These are phyloP conservation scores for Leptogaster cylindrica DNA, from an alignment of 2,888 invertebrate genomes.

Conservation along the genomic window DNA sequence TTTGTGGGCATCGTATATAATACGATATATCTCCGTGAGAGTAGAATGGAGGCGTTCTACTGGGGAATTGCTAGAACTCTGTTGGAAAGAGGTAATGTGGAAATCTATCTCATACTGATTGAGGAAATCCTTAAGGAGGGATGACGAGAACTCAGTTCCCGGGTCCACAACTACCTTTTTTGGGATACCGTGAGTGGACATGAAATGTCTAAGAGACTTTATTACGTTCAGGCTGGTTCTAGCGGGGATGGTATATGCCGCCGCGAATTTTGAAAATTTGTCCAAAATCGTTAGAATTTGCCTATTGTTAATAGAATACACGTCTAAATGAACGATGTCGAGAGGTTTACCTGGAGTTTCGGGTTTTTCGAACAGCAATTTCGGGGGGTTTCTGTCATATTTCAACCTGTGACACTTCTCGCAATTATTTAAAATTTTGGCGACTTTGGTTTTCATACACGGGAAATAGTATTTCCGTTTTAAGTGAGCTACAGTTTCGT, in stretches of 20 bases:
- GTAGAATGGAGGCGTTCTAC: conserved; percentile 47
- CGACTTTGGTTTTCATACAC: conserved; percentile 39
- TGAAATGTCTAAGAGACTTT: too few relatives aligned
- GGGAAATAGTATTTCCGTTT: conserved; percentile 38
- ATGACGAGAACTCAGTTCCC: too few relatives aligned
- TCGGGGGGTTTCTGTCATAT: too few relatives aligned
- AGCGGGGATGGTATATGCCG: neutral
- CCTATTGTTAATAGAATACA: neutral
- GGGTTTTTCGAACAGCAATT: too few relatives aligned
- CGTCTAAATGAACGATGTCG: too few relatives aligned
- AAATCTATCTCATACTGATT: too few relatives aligned
- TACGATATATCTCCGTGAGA: conserved; percentile 47
- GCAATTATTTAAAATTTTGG: conserved; percentile 39
- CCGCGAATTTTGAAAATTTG: neutral
- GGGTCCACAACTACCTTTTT: too few relatives aligned
- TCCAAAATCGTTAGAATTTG: neutral
- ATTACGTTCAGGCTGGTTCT: too few relatives aligned
- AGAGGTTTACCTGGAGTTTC: too few relatives aligned
- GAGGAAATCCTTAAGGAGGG: too few relatives aligned
- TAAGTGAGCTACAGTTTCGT: conserved; percentile 41
- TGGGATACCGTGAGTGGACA: too few relatives aligned
- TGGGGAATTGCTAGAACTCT: conserved; percentile 44
- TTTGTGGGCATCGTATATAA: conserved; percentile 34
- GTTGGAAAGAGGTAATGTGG: conserved; percentile 47
- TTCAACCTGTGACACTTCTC: too few relatives aligned